Evolutionary conservation across 2,113 vertebrate species (phyloP).

Genomic region (Holacanthus passer): DNA sequence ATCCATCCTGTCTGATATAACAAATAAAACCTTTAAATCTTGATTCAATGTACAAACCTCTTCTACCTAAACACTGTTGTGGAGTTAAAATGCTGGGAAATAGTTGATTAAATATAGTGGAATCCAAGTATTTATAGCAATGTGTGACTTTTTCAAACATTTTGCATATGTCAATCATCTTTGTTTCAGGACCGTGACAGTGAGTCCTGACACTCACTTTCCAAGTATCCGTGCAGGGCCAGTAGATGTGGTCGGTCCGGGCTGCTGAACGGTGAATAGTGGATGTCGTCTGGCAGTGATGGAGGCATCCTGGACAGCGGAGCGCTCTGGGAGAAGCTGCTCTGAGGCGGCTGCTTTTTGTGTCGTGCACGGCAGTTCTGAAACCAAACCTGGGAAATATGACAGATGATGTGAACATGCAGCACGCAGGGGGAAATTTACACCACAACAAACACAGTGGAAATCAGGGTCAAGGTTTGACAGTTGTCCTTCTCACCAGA

Average conservation of each 20-base stretch:
- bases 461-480: not conserved
- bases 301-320: slow-evolving; percentile 90
- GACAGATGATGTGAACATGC: slow-evolving; percentile 5
- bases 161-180: not conserved
- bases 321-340: slow-evolving; percentile 86
- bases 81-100: not conserved
- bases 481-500: not conserved
- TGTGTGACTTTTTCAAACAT: no score
- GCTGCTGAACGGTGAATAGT: slow-evolving; percentile 92
- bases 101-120: not conserved
- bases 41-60: no score
- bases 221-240: slow-evolving; percentile 93
- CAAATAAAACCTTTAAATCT: not conserved
- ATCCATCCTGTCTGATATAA: not conserved
- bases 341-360: slow-evolving; percentile 95
- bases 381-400: slow-evolving; percentile 92
- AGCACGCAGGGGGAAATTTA: not conserved
- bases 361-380: slow-evolving; percentile 97
- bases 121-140: not conserved
- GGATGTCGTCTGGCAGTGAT: slow-evolving; percentile 90
- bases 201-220: slow-evolving; percentile 84
- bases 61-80: not conserved
- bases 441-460: not conserved
- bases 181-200: not conserved
- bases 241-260: slow-evolving; percentile 92